Conservation (phyloP, 2,888 invertebrate species). For the Willowsia nigromaculata region DNA sequence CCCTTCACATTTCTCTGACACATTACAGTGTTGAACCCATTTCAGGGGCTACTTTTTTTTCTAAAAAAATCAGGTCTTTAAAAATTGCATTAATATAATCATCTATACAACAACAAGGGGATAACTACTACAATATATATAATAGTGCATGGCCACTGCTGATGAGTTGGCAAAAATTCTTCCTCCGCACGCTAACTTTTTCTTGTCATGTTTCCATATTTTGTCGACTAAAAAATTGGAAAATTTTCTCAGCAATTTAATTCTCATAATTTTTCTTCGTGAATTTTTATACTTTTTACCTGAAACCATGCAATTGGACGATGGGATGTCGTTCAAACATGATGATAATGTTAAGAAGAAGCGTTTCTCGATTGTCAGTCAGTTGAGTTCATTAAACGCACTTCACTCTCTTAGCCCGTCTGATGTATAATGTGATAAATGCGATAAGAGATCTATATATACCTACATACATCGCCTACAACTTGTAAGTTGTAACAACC, state of each 20-base stretch:
- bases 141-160: neutral
- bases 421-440: slow-evolving; percentile 55
- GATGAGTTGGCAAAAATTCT: slow-evolving; percentile 70
- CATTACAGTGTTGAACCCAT: slow-evolving; percentile 41
- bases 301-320: slow-evolving; percentile 4
- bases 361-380: slow-evolving; percentile 63
- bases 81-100: slow-evolving; percentile 64
- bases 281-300: slow-evolving; percentile 37
- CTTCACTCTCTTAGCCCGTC: slow-evolving; percentile 33
- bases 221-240: slow-evolving; percentile 60
- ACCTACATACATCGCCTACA: slow-evolving; percentile 1
- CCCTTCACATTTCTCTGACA: slow-evolving; percentile 16
- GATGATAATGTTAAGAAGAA: slow-evolving; percentile 30
- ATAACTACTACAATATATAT: neutral
- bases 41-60: slow-evolving; percentile 59
- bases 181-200: slow-evolving; percentile 61
- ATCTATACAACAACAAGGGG: slow-evolving; percentile 13
- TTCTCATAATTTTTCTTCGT: slow-evolving; percentile 64
- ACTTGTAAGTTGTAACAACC: neutral
- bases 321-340: slow-evolving; percentile 30
- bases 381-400: slow-evolving; percentile 71
- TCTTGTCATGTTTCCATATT: slow-evolving; percentile 69
- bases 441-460: slow-evolving; percentile 64
- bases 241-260: slow-evolving; percentile 69
- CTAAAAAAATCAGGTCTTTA: slow-evolving; percentile 60